These are phyloP conservation scores for Campylomormyrus tamandua DNA, from an alignment of 2,113 vertebrate genomes.

Conservation along the genomic window DNA sequence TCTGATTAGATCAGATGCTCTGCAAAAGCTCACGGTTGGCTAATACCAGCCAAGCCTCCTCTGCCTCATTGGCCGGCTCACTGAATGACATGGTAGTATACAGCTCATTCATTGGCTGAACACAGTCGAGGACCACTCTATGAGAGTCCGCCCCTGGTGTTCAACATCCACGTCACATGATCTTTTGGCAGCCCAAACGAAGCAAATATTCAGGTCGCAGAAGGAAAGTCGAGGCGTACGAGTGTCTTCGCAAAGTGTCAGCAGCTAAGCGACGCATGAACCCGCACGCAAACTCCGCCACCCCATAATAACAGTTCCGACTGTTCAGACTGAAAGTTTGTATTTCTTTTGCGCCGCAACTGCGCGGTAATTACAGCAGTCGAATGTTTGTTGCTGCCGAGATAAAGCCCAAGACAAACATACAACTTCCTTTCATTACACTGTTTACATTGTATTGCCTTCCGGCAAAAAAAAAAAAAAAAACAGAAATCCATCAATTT, in stretches of 20 bases:
- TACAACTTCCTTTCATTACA: not conserved
- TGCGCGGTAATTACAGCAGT: not conserved
- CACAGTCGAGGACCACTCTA: not conserved
- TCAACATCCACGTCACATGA: not conserved
- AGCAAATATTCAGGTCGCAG: not conserved
- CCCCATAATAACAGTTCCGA: not conserved
- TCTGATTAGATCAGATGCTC: not conserved
- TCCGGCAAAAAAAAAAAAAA: conserved; percentile 2
- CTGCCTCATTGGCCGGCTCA: not conserved
- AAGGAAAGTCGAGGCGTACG: too few relatives aligned
- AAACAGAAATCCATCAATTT: not conserved
- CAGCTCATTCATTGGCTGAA: not conserved
- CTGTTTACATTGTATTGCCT: not conserved
- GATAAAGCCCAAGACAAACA: conserved; percentile 8
- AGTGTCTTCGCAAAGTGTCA: not conserved
- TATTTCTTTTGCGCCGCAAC: not conserved
- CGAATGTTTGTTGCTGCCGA: not conserved
- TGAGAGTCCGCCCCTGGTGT: not conserved
- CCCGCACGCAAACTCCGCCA: not conserved
- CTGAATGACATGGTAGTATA: not conserved
- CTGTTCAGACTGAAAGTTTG: not conserved
- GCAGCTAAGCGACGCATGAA: not conserved
- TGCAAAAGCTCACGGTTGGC: not conserved
- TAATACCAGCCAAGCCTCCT: not conserved
- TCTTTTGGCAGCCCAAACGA: not conserved